Conservation (phyloP, 2,888 invertebrate species). For the Muschampia plurimacula region DNA sequence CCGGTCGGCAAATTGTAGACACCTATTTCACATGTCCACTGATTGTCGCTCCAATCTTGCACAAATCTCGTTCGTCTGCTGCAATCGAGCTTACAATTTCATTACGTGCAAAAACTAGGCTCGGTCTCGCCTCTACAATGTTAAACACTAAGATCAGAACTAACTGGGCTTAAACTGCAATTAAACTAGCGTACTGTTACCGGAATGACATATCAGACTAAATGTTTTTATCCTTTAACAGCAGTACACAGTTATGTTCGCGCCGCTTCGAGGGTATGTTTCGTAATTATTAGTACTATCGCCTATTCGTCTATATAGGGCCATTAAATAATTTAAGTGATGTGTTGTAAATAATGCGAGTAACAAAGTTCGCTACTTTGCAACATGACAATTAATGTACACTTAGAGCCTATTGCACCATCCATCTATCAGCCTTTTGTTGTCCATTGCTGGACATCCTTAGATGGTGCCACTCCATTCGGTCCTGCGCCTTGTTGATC, state of each 20-base stretch:
- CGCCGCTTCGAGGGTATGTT: constrained; percentile 60
- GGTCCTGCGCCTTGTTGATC: too few relatives aligned
- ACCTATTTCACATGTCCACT: constrained; percentile 49
- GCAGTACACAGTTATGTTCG: constrained; percentile 74
- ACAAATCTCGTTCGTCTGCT: constrained; percentile 48
- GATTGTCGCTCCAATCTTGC: constrained; percentile 43
- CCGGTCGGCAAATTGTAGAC: constrained; percentile 53
- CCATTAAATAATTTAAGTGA: constrained; percentile 65
- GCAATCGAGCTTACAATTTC: constrained; percentile 64
- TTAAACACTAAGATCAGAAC: constrained; percentile 70
- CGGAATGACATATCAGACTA: constrained; percentile 78
- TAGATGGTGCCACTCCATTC: too few relatives aligned
- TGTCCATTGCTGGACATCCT: too few relatives aligned
- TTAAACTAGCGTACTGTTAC: constrained; percentile 78
- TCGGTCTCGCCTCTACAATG: constrained; percentile 63
- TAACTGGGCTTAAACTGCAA: constrained; percentile 71
- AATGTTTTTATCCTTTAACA: constrained; percentile 80
- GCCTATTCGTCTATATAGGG: constrained; percentile 64
- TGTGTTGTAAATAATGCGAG: constrained; percentile 52
- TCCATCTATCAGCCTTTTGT: too few relatives aligned
- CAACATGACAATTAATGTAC: constrained; percentile 7
- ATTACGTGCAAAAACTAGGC: constrained; percentile 69
- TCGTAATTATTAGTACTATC: constrained; percentile 72
- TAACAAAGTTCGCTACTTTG: constrained; percentile 31
- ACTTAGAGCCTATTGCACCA: background rate